Conservation (phyloP, 2,113 vertebrate species). For the Sphaerodactylus townsendi region DNA sequence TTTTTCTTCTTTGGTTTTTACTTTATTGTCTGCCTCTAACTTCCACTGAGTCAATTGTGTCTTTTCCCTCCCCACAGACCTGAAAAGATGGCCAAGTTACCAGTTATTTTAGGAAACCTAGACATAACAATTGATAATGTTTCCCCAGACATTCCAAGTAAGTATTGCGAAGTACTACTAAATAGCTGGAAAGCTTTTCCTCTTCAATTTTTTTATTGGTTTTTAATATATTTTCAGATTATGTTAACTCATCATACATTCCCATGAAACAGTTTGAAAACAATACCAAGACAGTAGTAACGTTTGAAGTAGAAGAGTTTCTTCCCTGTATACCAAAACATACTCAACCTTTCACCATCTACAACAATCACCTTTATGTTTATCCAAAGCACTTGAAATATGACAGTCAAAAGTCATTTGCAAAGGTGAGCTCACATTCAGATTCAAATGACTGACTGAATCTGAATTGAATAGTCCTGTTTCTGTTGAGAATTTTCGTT, state of each 20-base stretch:
- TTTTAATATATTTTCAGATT: slow-evolving; percentile 83
- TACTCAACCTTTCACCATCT: slow-evolving; percentile 95
- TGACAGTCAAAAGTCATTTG: slow-evolving; percentile 94
- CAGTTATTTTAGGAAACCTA: slow-evolving; percentile 96
- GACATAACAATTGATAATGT: slow-evolving; percentile 95
- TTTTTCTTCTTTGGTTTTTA: neutral
- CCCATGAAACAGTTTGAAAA: slow-evolving; percentile 92
- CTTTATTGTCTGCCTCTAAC: slow-evolving; percentile 26
- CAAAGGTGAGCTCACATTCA: slow-evolving; percentile 82
- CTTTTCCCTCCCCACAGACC: slow-evolving; percentile 79
- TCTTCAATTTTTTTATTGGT: slow-evolving; percentile 44
- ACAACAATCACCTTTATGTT: slow-evolving; percentile 97
- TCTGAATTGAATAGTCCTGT: neutral
- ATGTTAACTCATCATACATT: slow-evolving; percentile 95
- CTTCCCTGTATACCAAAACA: slow-evolving; percentile 92
- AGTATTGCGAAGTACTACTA: slow-evolving; percentile 66
- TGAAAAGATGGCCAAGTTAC: slow-evolving; percentile 98
- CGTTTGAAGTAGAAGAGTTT: slow-evolving; percentile 97
- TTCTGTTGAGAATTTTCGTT: neutral
- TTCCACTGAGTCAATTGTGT: slow-evolving; percentile 38
- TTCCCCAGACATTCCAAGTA: slow-evolving; percentile 91
- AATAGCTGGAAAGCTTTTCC: slow-evolving; percentile 34
- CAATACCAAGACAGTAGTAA: slow-evolving; percentile 76
- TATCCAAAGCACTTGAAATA: slow-evolving; percentile 96
- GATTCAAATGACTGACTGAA: slow-evolving; percentile 15